Percentiles rank a stretch among this genome's conserved stretches.
Conservation (phyloP, 2,797 vertebrate species). For the Schizopygopsis pylzovi region DNA sequence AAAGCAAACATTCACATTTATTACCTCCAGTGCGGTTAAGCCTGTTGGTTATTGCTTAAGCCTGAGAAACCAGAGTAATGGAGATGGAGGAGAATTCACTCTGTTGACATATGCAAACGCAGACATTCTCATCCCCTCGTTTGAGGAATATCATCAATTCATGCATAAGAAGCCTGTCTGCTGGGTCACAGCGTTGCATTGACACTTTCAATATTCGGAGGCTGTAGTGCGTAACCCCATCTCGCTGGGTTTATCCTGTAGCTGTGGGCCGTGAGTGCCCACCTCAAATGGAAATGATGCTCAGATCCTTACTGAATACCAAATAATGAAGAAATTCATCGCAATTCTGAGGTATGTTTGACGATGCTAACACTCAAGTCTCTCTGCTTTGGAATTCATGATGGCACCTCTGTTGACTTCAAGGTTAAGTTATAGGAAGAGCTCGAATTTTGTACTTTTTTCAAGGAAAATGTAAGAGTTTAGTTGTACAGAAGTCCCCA, state of each 20-base stretch:
- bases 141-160: constrained; percentile 27
- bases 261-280: constrained; percentile 5
- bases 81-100: constrained; percentile 15
- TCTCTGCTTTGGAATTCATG: constrained; percentile 20
- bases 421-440: neutral
- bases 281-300: constrained; percentile 18
- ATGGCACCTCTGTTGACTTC: neutral
- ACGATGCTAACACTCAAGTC: neutral
- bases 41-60: constrained; percentile 43
- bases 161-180: constrained; percentile 30
- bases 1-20: constrained; percentile 39
- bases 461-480: neutral
- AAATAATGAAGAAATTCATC: neutral
- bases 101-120: constrained; percentile 42
- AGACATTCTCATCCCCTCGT: neutral
- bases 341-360: neutral
- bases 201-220: constrained; percentile 26
- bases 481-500: neutral
- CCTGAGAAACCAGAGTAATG: constrained; percentile 5
- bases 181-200: constrained; percentile 11
- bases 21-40: constrained; percentile 39
- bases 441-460: neutral
- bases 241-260: constrained; percentile 36
- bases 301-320: constrained; percentile 16
- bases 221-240: constrained; percentile 27